Evolutionary conservation across 1,140 invertebrate species (phyloP).

Genomic region (Drosophila aff.): DNA sequence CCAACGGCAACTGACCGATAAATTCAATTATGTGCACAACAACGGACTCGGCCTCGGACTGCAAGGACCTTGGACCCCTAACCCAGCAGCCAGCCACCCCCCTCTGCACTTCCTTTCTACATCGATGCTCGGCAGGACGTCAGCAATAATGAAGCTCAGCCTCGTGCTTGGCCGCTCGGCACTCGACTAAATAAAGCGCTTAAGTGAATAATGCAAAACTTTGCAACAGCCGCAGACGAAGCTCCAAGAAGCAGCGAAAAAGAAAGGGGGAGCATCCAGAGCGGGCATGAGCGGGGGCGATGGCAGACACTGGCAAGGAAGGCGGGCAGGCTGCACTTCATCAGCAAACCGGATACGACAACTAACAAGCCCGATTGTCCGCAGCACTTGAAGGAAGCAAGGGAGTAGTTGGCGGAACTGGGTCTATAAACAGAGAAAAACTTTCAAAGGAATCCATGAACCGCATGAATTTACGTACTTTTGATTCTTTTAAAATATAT

Average conservation of each 20-base stretch:
- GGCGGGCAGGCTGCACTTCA: slow-evolving; percentile 62
- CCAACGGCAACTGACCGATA: slow-evolving; percentile 62
- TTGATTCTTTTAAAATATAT: too few species aligned
- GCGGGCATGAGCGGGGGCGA: neutral
- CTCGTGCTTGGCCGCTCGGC: slow-evolving; percentile 47
- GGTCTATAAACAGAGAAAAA: neutral
- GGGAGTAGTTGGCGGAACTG: slow-evolving; percentile 5
- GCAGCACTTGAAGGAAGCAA: slow-evolving; percentile 61
- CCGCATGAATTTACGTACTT: too few species aligned
- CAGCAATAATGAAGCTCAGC: slow-evolving; percentile 70
- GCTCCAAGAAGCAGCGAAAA: slow-evolving; percentile 19
- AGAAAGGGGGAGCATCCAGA: slow-evolving; percentile 2
- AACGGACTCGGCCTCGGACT: slow-evolving; percentile 24
- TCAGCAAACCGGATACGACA: slow-evolving; percentile 78
- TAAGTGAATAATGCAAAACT: slow-evolving; percentile 83
- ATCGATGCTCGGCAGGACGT: slow-evolving; percentile 51
- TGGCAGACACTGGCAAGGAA: neutral
- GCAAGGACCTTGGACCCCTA: slow-evolving; percentile 32
- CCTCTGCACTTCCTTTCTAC: slow-evolving; percentile 12
- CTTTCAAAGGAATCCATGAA: too few species aligned
- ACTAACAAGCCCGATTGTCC: slow-evolving; percentile 82
- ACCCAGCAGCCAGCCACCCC: neutral
- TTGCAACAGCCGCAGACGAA: slow-evolving; percentile 60
- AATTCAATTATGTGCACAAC: slow-evolving; percentile 76
- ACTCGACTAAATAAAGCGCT: slow-evolving; percentile 79